Conservation (phyloP, 2,888 invertebrate species). For the Ormyrus nitidulus region DNA sequence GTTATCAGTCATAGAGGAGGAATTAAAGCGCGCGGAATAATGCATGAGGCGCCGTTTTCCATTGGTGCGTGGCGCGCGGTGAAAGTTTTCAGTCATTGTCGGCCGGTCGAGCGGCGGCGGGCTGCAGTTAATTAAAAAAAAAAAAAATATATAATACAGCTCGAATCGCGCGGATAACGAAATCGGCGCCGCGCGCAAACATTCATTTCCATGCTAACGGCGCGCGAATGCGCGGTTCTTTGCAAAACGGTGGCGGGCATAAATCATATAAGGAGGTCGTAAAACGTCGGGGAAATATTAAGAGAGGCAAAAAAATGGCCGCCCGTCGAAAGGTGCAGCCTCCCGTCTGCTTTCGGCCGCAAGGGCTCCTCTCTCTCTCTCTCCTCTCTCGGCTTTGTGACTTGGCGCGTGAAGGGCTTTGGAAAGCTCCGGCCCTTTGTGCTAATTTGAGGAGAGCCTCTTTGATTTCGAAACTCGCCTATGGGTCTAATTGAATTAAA, state of each 20-base stretch:
- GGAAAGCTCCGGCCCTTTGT: conserved; percentile 39
- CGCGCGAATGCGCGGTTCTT: conserved; percentile 23
- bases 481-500: no score
- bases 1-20: conserved; percentile 36
- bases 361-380: no score
- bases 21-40: conserved; percentile 40
- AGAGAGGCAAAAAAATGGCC: conserved; percentile 27
- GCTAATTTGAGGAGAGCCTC: no score
- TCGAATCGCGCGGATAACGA: conserved; percentile 11
- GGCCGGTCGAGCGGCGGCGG: neutral
- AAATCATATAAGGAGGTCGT: conserved; percentile 53
- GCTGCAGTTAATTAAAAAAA: conserved; percentile 27
- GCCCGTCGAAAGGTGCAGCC: no score
- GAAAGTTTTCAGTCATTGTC: conserved; percentile 39
- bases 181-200: conserved; percentile 17
- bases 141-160: conserved; percentile 1
- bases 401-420: conserved; percentile 67
- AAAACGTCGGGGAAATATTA: conserved; percentile 55
- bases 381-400: conserved; percentile 66
- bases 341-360: no score
- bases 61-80: neutral
- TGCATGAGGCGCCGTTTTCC: conserved; percentile 30
- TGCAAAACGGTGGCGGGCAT: conserved; percentile 53
- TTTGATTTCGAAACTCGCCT: no score
- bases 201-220: conserved; percentile 40